phyloP scores from a whole-genome alignment of 2,797 vertebrate genomes.

The Epinephelus malabaricus region DNA sequence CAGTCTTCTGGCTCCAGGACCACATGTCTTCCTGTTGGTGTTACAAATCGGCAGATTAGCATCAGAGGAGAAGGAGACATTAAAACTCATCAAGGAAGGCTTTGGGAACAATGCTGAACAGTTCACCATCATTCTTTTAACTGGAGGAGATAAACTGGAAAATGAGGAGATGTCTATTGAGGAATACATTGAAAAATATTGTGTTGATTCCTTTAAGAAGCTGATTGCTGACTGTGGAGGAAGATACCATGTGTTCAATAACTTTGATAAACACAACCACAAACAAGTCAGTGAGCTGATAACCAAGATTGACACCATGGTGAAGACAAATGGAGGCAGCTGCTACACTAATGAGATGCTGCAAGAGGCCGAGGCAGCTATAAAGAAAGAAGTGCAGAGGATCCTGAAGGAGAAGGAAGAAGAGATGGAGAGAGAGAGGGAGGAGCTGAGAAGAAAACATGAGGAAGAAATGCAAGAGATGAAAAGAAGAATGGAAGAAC shows the following conservation, averaged over 20 bases:
- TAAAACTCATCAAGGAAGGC: too few relatives aligned
- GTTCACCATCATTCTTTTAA: conserved; percentile 54
- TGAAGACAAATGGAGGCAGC: not conserved
- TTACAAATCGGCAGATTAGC: too few relatives aligned
- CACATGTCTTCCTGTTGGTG: too few relatives aligned
- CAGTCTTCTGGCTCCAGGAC: too few relatives aligned
- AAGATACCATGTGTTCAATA: conserved; percentile 52
- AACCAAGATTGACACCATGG: not conserved
- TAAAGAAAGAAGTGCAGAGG: too few relatives aligned
- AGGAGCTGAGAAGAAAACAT: too few relatives aligned
- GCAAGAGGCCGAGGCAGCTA: conserved; percentile 4
- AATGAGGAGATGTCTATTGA: fast-evolving
- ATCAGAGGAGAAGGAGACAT: too few relatives aligned
- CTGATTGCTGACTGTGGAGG: conserved; percentile 38
- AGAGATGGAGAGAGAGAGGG: too few relatives aligned
- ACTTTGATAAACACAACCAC: fast-evolving
- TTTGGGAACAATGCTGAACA: conserved; percentile 20
- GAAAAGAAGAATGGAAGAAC: too few relatives aligned
- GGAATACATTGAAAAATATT: not conserved
- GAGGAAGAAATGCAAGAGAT: too few relatives aligned
- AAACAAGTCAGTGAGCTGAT: conserved; percentile 47
- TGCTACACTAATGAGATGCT: conserved; percentile 59
- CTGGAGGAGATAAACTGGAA: conserved; percentile 16
- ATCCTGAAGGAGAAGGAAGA: too few relatives aligned
- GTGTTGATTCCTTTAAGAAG: conserved; percentile 9